Conservation (phyloP, 2,797 vertebrate species). For the Trachops cirrhosus region DNA sequence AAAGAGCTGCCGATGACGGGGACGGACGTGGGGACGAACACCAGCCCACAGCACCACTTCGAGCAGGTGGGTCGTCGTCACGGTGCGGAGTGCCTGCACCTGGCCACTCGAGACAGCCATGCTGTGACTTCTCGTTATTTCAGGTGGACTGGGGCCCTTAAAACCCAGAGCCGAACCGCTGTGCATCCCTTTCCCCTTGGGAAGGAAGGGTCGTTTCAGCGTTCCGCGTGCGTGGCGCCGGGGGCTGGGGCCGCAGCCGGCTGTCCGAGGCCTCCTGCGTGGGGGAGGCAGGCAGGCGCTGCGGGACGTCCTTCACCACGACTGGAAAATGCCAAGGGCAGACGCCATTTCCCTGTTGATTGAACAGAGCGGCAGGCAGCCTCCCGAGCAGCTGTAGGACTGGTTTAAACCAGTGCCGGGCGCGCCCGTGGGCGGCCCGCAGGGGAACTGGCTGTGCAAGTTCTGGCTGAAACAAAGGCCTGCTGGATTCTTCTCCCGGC, state of each 20-base stretch:
- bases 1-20: conserved; percentile 86
- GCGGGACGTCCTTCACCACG: neutral
- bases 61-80: conserved; percentile 83
- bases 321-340: neutral
- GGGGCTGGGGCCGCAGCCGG: too few species aligned
- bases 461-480: neutral
- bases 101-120: neutral
- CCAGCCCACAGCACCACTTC: conserved; percentile 80
- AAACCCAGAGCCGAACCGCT: neutral
- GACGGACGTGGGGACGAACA: conserved; percentile 74
- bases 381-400: neutral
- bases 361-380: neutral
- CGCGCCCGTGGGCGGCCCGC: neutral
- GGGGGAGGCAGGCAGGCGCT: neutral
- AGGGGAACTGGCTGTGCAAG: neutral
- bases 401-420: neutral
- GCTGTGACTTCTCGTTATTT: neutral
- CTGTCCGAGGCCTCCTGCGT: too few species aligned
- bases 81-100: neutral
- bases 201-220: too few species aligned
- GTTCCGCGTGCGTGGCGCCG: too few species aligned
- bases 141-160: neutral
- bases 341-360: neutral
- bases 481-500: neutral
- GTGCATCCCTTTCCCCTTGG: neutral